phyloP scores from a whole-genome alignment of 2,888 invertebrate genomes.

The Branchipolynoe longqiensis region DNA sequence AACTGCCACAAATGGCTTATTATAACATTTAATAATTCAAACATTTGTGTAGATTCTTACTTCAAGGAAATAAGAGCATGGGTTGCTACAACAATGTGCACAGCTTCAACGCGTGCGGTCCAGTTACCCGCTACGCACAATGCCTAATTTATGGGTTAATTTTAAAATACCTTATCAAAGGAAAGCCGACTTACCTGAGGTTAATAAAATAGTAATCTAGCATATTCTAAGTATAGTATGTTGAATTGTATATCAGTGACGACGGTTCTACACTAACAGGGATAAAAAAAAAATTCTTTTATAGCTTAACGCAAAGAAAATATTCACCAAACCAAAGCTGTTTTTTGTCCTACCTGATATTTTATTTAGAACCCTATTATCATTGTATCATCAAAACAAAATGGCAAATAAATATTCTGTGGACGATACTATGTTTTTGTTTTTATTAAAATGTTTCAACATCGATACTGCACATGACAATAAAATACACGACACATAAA shows the following conservation, averaged over 20 bases:
- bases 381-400: constrained; percentile 48
- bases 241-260: background rate
- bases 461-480: constrained; percentile 48
- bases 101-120: background rate
- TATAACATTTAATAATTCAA: background rate
- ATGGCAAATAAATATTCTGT: constrained; percentile 25
- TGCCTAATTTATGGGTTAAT: constrained; percentile 29
- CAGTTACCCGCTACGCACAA: background rate
- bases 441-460: constrained; percentile 51
- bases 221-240: background rate
- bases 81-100: background rate
- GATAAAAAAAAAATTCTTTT: background rate
- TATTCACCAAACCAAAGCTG: background rate
- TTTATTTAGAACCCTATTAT: constrained; percentile 39
- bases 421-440: constrained; percentile 35
- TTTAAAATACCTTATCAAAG: constrained; percentile 10
- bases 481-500: constrained; percentile 54
- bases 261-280: background rate
- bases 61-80: background rate
- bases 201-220: background rate
- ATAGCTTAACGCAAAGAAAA: constrained; percentile 19
- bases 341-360: constrained; percentile 35
- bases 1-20: background rate
- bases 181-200: constrained; percentile 23
- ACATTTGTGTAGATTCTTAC: background rate